These are phyloP conservation scores for Equus przewalskii DNA, from an alignment of 2,113 vertebrate genomes.

Conservation along the genomic window DNA sequence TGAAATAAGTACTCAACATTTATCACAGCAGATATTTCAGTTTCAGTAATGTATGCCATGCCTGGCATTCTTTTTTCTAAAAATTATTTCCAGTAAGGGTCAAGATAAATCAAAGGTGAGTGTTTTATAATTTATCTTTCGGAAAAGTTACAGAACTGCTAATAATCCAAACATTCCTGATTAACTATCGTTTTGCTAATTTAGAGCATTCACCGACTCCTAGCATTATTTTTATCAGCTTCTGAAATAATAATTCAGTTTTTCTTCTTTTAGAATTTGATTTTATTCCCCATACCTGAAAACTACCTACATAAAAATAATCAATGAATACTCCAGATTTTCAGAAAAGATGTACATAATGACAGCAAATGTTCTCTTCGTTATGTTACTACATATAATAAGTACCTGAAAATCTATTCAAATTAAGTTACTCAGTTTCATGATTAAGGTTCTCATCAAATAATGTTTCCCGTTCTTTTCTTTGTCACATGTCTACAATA, in stretches of 20 bases:
- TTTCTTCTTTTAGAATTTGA: constrained; percentile 26
- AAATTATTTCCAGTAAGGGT: constrained; percentile 1
- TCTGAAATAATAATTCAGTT: neutral
- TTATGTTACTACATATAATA: neutral
- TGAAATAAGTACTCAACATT: neutral
- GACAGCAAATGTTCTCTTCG: neutral
- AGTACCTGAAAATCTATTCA: neutral
- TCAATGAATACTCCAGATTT: neutral
- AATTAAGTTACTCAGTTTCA: neutral
- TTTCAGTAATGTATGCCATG: neutral
- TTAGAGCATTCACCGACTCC: neutral
- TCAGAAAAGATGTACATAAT: neutral
- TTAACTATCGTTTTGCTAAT: neutral
- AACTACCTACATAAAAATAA: neutral
- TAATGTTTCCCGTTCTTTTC: neutral
- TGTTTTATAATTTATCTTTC: neutral
- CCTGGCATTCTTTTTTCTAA: neutral
- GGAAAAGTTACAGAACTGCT: neutral
- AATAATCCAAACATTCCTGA: neutral
- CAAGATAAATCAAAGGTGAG: neutral
- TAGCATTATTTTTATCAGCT: constrained; percentile 23
- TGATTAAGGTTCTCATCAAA: neutral
- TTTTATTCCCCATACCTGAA: neutral
- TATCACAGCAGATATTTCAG: neutral
- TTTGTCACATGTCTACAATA: neutral